phyloP scores from a whole-genome alignment of 2,797 vertebrate genomes.

The Hippopotamyrus pictus region DNA sequence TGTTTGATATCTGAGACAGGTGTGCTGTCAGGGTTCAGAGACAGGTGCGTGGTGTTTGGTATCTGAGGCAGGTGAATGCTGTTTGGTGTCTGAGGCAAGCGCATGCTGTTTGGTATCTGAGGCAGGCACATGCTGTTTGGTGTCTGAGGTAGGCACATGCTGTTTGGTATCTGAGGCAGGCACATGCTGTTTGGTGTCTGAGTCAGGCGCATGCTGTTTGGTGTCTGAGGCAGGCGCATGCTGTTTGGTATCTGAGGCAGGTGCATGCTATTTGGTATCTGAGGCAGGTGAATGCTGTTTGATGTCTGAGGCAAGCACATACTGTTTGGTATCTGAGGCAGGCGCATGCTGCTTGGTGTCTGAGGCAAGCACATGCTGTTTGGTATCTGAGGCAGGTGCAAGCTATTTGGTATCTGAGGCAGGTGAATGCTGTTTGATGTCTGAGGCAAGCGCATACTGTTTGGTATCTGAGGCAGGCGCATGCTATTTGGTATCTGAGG shows the following conservation, averaged over 20 bases:
- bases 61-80: background rate
- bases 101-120: background rate
- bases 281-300: background rate
- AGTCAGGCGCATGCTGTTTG: background rate
- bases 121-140: background rate
- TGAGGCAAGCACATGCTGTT: background rate
- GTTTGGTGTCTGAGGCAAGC: background rate
- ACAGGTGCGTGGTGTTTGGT: background rate
- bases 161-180: background rate
- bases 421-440: background rate
- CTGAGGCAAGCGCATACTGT: background rate
- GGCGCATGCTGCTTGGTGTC: background rate
- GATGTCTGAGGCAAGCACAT: background rate
- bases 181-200: background rate
- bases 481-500: background rate
- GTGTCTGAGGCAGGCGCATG: background rate
- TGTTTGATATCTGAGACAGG: background rate
- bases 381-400: background rate
- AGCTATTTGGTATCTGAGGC: background rate
- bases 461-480: background rate
- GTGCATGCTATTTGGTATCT: background rate
- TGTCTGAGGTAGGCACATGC: background rate
- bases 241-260: background rate
- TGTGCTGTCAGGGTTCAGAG: background rate
- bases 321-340: background rate